Base-by-base conservation (phyloP, 2,888 invertebrate species). In the Pseudolycoriella hygida region DNA sequence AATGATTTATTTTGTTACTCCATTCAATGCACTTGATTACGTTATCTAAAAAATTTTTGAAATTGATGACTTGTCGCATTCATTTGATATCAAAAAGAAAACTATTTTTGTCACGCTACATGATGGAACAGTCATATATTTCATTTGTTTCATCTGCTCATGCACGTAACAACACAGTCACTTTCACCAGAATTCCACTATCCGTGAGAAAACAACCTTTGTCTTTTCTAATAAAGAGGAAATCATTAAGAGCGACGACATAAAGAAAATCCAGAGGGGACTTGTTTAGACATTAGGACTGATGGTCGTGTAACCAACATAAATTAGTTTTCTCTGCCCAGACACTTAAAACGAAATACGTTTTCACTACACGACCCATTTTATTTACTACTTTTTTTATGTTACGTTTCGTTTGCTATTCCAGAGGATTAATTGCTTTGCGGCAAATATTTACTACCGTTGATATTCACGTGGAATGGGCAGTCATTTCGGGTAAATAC, bases 171-270 rank as follows among this genome's bases (percentile, higher is more conserved):
- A 6, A 6, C 8, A 4, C 25, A 25, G 8, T 4, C 25, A 25
- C 25, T 5, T 17, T 15, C 17, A 39, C 39, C 17, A 17, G 39
- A 39, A 39, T 39, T 17, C 17, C 15, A 39, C 39, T 39, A 39
- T 39, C 39, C 39, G 39, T 39, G 39, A 39, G 39, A 39, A 39
- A 39, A 39, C 17, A 39, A 39, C 39, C 39, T 39, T 39, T 39
- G 39, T 39, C 39, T 39, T 39, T 39, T 39, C 40, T 40, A 41
- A 41, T 25, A 20, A 41, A 41, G 41, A 41, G 41, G 41, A 41
- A 41, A 41, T 41, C 41, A 41, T 41, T 41, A 41, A 41, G 41
- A 41, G 25, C 41, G 25, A 41, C 41, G 41, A 41, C 41, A 41
- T 41, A 41, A 41, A 41, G 25, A 25, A 41, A 41, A 41, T 25